These are phyloP conservation scores for Sebastes flavidus DNA, from an alignment of 2,797 vertebrate species.

Conservation along the genomic window DNA sequence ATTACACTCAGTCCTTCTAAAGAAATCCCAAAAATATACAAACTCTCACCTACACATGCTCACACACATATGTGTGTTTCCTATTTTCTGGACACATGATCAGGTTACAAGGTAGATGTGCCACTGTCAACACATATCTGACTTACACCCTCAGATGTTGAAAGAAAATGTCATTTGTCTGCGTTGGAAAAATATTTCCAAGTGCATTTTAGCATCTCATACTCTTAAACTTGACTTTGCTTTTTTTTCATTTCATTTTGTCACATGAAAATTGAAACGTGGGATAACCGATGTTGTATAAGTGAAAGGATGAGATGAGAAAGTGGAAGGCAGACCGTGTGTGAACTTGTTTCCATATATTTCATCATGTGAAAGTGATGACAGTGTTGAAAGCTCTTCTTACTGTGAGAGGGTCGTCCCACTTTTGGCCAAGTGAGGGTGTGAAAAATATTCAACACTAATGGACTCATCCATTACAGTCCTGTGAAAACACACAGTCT, in stretches of 20 bases:
- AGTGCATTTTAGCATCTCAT: neutral
- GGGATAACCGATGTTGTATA: neutral
- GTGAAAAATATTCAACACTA: conserved; percentile 54
- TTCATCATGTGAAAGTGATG: conserved; percentile 35
- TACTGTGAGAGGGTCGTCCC: neutral
- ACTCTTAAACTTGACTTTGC: neutral
- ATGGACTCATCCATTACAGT: conserved; percentile 56
- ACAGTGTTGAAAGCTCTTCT: conserved; percentile 18
- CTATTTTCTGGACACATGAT: neutral
- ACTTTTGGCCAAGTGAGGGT: conserved; percentile 20
- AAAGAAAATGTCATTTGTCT: conserved; percentile 6
- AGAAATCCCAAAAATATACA: neutral
- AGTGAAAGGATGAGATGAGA: neutral
- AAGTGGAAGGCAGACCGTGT: neutral
- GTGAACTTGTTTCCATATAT: conserved; percentile 1
- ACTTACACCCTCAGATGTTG: neutral
- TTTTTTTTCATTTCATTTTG: neutral
- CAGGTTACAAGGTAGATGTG: conserved; percentile 1
- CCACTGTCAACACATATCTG: neutral
- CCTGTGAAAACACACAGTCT: conserved; percentile 53
- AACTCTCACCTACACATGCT: neutral
- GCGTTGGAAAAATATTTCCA: neutral
- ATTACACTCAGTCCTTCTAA: neutral
- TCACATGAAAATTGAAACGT: neutral
- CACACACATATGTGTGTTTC: conserved; percentile 6